Evolutionary conservation across 2,113 vertebrate species (phyloP).

Genomic region (Actenoides lindsayi): DNA sequence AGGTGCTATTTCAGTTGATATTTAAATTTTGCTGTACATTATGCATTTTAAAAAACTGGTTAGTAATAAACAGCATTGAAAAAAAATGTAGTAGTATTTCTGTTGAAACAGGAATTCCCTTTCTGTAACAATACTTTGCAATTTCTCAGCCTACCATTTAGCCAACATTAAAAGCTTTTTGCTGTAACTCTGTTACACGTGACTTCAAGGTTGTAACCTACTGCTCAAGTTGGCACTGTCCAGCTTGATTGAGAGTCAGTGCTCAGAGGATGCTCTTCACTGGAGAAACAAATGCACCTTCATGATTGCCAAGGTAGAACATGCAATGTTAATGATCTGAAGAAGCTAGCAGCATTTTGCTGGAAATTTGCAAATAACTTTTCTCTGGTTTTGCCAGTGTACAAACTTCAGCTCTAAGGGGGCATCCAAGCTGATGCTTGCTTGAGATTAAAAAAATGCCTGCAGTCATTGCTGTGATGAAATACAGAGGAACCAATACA

Average conservation of each 20-base stretch:
- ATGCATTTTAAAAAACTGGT: neutral
- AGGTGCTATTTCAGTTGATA: neutral
- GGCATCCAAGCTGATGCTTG: neutral
- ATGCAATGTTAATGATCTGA: neutral
- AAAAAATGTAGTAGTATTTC: neutral
- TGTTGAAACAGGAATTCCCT: neutral
- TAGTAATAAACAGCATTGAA: neutral
- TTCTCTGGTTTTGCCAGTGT: neutral
- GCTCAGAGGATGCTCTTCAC: neutral
- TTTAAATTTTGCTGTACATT: neutral
- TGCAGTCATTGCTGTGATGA: neutral
- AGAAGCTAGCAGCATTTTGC: neutral
- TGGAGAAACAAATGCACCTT: neutral
- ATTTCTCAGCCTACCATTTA: neutral
- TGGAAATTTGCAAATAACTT: neutral
- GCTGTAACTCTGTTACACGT: neutral
- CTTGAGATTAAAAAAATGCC: neutral
- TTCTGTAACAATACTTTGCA: neutral
- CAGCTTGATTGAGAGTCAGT: neutral
- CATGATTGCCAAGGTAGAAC: neutral
- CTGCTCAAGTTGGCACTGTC: neutral
- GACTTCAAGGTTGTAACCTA: neutral
- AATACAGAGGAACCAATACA: neutral
- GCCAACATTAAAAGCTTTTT: neutral
- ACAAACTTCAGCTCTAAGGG: neutral